phyloP scores from a whole-genome alignment of 2,113 vertebrate genomes.

The Mungos mungo region DNA sequence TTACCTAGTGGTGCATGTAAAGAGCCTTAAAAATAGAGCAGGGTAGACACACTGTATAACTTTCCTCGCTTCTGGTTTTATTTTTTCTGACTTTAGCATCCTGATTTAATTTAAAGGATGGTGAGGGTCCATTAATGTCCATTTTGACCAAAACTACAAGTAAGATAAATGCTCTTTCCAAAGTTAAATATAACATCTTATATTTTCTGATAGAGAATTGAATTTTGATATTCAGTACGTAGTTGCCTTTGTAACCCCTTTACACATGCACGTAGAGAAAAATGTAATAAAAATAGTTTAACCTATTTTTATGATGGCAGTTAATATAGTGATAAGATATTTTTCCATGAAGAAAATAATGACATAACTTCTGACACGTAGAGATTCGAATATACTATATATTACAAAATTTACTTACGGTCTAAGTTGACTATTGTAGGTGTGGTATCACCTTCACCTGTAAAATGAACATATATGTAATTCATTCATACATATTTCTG shows the following conservation, averaged over 20 bases:
- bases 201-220: background rate
- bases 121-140: background rate
- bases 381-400: background rate
- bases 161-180: background rate
- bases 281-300: background rate
- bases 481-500: background rate
- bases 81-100: background rate
- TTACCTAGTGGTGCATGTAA: background rate
- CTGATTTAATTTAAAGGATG: background rate
- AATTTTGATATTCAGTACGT: slow-evolving; percentile 2
- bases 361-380: background rate
- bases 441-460: slow-evolving; percentile 88
- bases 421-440: slow-evolving; percentile 83
- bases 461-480: slow-evolving; percentile 63
- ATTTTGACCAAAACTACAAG: background rate
- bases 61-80: background rate
- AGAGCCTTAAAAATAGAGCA: background rate
- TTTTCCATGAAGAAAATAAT: slow-evolving; percentile 1
- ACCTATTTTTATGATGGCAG: background rate
- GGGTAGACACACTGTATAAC: background rate
- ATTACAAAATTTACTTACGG: slow-evolving; percentile 81
- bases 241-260: background rate
- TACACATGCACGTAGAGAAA: background rate
- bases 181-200: background rate
- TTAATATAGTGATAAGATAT: background rate